Base-by-base conservation (phyloP, 2,113 vertebrate species). In the Psilopsiagon aurifrons region DNA sequence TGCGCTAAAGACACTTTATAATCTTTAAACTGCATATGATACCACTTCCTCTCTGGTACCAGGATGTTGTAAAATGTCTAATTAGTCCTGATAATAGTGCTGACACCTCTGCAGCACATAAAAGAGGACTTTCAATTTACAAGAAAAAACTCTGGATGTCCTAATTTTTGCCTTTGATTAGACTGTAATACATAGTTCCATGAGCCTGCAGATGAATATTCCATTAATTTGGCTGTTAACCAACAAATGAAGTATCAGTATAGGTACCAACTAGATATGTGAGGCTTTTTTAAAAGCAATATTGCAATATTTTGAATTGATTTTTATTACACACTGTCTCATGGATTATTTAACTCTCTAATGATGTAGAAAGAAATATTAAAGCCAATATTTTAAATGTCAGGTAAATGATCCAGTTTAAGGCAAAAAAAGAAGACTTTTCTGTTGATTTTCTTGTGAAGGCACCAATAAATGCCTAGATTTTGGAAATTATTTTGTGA, bases 91-190 rank as follows among this genome's bases (percentile, higher is more conserved):
- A 87, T 96, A 98, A 97, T 91, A 96, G 97, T 88, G 84, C 96
- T 89, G 94, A 98, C 98, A 98, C 97, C 97, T 98, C 96, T 28
- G 15, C 49, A 96, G 92, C 96, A 98, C 97, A 98, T 98, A 98
- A 98, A 98, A 98, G 96, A 97, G 76, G 94, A 92, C 94, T 97
- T 98, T 97, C 96, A 98, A 97, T 98, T 98, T 98, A 97, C 94
- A 96, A 97, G 97, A 97, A 96, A 98, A 95, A 98, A 94, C 90
- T 94, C 91, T 88, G 91, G 90, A 95, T 96, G 95, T 97, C 97
- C 97, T 97, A 96, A 98, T 96, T 98, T 98, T 98, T 98, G 96
- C 97, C 93, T 98, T 97, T 98, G 98, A 98, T 98, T 98, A 97
- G 98, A 84, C 84, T 77, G 75, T 85, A 97, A 97, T 94, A 97